These are phyloP conservation scores for Arenaria interpres DNA, from an alignment of 2,113 vertebrate genomes.

Conservation along the genomic window DNA sequence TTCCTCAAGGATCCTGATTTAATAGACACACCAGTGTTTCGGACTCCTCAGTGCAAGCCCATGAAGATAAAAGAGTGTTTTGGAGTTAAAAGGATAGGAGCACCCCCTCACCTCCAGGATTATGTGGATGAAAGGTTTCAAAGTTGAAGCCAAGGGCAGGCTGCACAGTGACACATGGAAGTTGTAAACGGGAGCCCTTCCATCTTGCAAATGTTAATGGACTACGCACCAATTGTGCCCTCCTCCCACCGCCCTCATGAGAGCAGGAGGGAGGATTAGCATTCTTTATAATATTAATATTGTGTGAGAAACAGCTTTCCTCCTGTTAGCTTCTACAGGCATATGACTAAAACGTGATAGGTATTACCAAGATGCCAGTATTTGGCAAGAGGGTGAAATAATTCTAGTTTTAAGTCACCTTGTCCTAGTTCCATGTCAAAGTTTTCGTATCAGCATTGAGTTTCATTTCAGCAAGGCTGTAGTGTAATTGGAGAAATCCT, in stretches of 20 bases:
- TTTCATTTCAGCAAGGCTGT: not conserved
- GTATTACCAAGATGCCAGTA: not conserved
- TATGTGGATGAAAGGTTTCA: not conserved
- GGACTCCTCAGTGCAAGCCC: not conserved
- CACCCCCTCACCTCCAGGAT: accelerated
- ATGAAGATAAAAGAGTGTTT: not conserved
- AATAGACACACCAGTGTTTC: not conserved
- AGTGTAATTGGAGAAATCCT: not conserved
- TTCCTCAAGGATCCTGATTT: not conserved
- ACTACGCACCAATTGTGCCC: not conserved
- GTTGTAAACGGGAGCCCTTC: not conserved
- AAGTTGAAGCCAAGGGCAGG: not conserved
- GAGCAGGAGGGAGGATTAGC: not conserved
- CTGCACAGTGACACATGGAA: not conserved
- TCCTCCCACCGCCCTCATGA: not conserved
- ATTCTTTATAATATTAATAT: not conserved
- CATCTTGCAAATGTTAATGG: not conserved
- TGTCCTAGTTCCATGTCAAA: not conserved
- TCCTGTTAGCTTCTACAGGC: not conserved
- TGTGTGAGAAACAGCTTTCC: not conserved
- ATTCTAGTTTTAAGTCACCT: not conserved
- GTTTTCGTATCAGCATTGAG: not conserved
- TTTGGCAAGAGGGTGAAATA: not conserved
- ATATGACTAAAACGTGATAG: not conserved
- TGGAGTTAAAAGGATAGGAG: not conserved